Conservation (phyloP, 2,113 vertebrate species). For the Scolopax mira region DNA sequence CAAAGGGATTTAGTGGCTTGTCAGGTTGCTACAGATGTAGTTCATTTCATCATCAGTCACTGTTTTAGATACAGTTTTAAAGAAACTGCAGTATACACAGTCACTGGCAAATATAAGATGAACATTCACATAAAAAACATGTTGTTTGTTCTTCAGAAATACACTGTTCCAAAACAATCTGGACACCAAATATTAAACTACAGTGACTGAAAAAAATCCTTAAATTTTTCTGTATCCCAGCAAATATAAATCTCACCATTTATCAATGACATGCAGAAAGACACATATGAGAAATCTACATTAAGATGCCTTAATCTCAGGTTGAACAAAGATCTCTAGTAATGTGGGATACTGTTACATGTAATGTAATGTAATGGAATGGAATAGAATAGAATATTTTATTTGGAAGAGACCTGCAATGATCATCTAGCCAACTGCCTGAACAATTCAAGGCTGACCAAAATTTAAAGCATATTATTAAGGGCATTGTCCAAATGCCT, state of each 20-base stretch:
- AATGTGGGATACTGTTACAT: background rate
- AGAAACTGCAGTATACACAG: background rate
- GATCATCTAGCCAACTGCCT: background rate
- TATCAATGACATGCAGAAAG: background rate
- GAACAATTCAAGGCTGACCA: background rate
- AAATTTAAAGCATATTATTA: background rate
- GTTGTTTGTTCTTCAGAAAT: background rate
- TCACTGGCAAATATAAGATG: background rate
- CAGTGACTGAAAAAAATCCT: background rate
- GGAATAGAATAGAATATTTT: background rate
- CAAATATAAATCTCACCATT: background rate
- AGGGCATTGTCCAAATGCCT: background rate
- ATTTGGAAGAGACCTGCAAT: background rate
- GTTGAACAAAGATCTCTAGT: background rate
- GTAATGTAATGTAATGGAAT: no score
- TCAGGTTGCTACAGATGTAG: background rate
- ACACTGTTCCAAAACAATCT: background rate
- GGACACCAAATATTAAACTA: background rate
- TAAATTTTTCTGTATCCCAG: background rate
- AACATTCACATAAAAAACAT: background rate
- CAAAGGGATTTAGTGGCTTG: background rate
- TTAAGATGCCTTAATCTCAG: background rate
- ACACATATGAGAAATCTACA: background rate
- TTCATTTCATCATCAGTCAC: background rate
- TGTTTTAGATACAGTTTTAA: background rate